These are phyloP conservation scores for Passer domesticus DNA, from an alignment of 2,113 vertebrate species.

Conservation along the genomic window DNA sequence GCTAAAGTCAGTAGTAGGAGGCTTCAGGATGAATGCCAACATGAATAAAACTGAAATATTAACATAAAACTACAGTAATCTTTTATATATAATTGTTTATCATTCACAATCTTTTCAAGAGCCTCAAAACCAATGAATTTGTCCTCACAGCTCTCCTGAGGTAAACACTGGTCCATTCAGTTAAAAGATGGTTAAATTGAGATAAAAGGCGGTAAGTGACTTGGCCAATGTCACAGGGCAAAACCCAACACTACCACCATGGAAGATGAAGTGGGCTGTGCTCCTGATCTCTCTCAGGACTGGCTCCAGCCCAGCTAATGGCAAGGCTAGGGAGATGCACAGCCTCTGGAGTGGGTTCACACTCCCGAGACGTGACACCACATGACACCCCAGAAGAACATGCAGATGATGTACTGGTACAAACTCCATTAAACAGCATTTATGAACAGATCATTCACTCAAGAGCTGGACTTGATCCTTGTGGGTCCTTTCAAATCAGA, in stretches of 20 bases:
- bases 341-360: not conserved
- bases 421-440: not conserved
- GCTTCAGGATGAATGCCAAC: not conserved
- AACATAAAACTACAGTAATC: not conserved
- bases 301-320: not conserved
- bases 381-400: not conserved
- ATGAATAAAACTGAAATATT: not conserved
- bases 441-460: not conserved
- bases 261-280: not conserved
- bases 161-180: not conserved
- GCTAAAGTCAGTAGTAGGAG: not conserved
- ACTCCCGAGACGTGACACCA: not conserved
- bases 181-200: not conserved
- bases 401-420: not conserved
- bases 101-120: not conserved
- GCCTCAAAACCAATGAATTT: not conserved
- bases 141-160: not conserved
- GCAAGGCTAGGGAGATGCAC: not conserved
- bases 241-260: accelerated
- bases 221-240: not conserved
- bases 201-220: not conserved
- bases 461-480: not conserved
- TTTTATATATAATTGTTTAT: not conserved
- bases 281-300: not conserved
- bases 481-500: not conserved